Percentiles rank a stretch among this genome's conserved stretches.
Conservation (phyloP, 1,140 invertebrate species). For the Amyelois transitella region DNA sequence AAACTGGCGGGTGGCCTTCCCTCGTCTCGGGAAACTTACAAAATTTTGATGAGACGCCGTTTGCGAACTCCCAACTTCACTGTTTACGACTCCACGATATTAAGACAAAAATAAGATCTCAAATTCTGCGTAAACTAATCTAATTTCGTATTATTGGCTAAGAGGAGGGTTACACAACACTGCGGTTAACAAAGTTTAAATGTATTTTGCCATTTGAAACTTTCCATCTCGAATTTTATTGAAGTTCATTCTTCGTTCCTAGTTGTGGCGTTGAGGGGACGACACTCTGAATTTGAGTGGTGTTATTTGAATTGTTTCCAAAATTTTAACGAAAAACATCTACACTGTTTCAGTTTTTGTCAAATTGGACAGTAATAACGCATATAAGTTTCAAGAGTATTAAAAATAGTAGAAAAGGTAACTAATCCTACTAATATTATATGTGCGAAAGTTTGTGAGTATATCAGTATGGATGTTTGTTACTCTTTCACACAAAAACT, state of each 20-base stretch:
- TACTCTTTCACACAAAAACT: too few species aligned
- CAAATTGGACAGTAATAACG: too few species aligned
- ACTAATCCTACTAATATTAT: too few species aligned
- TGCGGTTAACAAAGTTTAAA: background rate
- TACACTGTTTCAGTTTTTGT: too few species aligned
- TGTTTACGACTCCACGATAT: constrained; percentile 3
- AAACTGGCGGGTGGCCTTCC: background rate
- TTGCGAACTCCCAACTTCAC: background rate
- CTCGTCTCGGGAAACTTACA: background rate
- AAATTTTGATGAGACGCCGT: constrained; percentile 2
- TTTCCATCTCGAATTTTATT: background rate
- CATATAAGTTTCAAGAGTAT: too few species aligned
- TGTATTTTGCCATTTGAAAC: background rate
- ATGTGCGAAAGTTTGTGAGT: too few species aligned
- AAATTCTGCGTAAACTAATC: background rate
- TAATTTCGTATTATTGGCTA: background rate
- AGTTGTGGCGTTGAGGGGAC: background rate
- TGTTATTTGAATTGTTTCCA: background rate
- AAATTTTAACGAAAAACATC: background rate
- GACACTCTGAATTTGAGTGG: background rate
- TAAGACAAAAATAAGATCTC: constrained; percentile 1
- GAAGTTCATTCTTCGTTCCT: background rate
- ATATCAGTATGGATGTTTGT: too few species aligned
- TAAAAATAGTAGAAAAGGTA: too few species aligned
- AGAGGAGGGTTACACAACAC: background rate